A percentile compares a stretch with the other conserved stretches of the same genome.
Evolutionary conservation across 2,888 invertebrate species (phyloP).

Genomic region (Drosophila anomalata): DNA sequence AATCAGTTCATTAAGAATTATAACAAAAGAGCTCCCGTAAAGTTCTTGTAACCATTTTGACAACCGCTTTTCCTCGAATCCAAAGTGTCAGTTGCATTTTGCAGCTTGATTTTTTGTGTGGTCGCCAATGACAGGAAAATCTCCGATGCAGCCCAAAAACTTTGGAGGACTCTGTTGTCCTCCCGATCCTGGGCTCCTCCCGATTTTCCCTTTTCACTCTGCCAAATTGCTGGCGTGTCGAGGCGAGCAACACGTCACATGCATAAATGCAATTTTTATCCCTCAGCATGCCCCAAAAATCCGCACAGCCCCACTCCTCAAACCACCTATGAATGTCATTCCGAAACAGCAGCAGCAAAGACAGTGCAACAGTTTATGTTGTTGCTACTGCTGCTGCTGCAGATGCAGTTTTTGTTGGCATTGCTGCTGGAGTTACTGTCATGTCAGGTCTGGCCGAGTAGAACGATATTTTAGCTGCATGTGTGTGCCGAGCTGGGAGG

Average conservation of each 20-base stretch:
- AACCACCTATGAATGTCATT: conserved; percentile 61
- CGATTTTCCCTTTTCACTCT: conserved; percentile 9
- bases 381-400: conserved; percentile 26
- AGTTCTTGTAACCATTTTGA: conserved; percentile 14
- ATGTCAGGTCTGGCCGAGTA: conserved; percentile 69
- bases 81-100: conserved; percentile 28
- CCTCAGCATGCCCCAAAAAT: conserved; percentile 13
- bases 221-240: conserved; percentile 50
- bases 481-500: conserved; percentile 17
- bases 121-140: conserved; percentile 39
- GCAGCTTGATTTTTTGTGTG: conserved; percentile 22
- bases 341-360: conserved; percentile 23
- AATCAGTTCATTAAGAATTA: conserved; percentile 6
- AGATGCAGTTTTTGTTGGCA: conserved; percentile 38
- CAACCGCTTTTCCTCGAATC: conserved; percentile 4
- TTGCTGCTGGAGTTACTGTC: conserved; percentile 54
- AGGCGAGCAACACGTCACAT: conserved; percentile 69
- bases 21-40: not conserved
- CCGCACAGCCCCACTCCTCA: conserved; percentile 41
- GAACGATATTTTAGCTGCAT: conserved; percentile 71
- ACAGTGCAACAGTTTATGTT: conserved; percentile 52
- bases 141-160: conserved; percentile 25
- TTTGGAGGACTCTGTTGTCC: conserved; percentile 11
- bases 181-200: not conserved
- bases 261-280: conserved; percentile 73